Evolutionary conservation across 2,888 invertebrate species (phyloP).

Genomic region (Phortica okadai): DNA sequence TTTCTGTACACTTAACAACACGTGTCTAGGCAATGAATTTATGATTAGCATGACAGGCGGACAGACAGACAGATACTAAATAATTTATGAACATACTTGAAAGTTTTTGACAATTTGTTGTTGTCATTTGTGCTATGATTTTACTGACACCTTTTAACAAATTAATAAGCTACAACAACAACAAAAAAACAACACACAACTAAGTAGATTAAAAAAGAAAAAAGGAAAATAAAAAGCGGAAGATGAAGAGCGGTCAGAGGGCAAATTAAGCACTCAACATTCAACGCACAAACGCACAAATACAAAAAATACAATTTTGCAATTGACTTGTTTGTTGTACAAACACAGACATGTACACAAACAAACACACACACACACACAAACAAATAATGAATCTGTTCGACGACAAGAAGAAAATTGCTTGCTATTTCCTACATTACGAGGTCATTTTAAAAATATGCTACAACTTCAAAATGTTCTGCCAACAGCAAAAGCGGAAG

Average conservation of each 20-base stretch:
- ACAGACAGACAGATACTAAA: neutral
- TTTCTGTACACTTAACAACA: constrained; percentile 4
- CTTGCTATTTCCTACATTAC: constrained; percentile 50
- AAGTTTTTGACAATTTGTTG: neutral
- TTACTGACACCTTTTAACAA: neutral
- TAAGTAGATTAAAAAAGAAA: neutral
- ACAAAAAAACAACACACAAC: neutral
- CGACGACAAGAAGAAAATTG: constrained; percentile 24
- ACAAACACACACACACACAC: constrained; percentile 26
- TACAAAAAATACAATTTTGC: constrained; percentile 38
- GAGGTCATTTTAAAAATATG: constrained; percentile 55
- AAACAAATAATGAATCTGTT: neutral
- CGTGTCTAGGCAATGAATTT: constrained; percentile 20
- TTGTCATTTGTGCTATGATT: neutral
- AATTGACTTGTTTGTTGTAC: constrained; percentile 40
- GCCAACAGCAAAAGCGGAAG: neutral
- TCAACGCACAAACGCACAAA: constrained; percentile 11
- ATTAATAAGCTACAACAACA: constrained; percentile 16
- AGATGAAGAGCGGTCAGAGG: neutral
- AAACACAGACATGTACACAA: constrained; percentile 18
- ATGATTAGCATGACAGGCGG: neutral
- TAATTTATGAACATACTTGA: constrained; percentile 16
- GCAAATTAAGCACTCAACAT: constrained; percentile 35
- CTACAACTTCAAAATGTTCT: constrained; percentile 24
- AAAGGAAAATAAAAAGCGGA: neutral